A percentile compares a stretch with the other conserved stretches of the same genome.
These are phyloP conservation scores for Cyanoderma ruficeps DNA, from an alignment of 2,113 vertebrate genomes.

Conservation along the genomic window DNA sequence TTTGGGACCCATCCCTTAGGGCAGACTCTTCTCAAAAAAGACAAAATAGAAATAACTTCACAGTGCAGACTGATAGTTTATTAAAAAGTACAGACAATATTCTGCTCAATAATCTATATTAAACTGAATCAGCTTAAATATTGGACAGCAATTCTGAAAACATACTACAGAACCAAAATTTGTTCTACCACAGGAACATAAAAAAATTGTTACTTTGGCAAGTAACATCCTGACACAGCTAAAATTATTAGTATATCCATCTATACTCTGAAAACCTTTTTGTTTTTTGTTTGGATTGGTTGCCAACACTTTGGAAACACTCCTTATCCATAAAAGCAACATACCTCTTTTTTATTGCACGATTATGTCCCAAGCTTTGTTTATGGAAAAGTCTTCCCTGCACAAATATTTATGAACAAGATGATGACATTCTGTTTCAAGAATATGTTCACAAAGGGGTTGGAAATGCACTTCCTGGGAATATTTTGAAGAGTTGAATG, in stretches of 20 bases:
- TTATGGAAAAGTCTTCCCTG: neutral
- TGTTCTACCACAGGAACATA: neutral
- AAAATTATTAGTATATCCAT: neutral
- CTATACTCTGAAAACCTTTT: neutral
- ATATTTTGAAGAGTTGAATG: neutral
- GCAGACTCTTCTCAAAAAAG: neutral
- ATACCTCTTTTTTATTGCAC: neutral
- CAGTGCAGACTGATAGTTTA: neutral
- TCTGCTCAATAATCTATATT: neutral
- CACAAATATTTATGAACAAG: constrained; percentile 11
- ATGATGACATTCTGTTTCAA: neutral
- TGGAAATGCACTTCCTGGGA: neutral
- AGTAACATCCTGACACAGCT: neutral
- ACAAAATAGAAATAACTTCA: neutral
- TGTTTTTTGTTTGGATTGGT: neutral
- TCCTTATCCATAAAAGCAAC: neutral
- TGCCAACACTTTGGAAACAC: neutral
- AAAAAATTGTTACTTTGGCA: neutral
- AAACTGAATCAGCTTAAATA: neutral
- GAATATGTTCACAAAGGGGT: neutral
- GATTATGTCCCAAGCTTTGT: neutral
- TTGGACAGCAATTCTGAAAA: neutral
- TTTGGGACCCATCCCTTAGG: neutral
- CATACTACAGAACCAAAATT: neutral
- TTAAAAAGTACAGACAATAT: neutral